Base-by-base conservation (phyloP, 2,888 invertebrate genomes). In the Adineta ricciae region DNA sequence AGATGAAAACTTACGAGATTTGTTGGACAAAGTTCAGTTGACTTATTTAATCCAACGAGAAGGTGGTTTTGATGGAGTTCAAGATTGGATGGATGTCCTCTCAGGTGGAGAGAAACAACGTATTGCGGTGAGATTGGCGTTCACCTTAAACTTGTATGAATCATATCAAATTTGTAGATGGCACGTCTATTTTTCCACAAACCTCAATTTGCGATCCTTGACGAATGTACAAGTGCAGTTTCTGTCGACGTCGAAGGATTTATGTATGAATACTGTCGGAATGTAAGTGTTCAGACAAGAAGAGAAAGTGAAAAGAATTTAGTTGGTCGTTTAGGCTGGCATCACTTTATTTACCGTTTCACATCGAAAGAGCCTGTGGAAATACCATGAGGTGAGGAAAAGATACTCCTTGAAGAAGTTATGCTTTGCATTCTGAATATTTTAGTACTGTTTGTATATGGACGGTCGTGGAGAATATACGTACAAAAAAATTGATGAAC, bases 91-190 rank as follows among this genome's bases (percentile, higher is more conserved):
- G 93, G 99, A 99, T 90, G 96, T 98, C 0, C 92, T 99, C 9
- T 96, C 96, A 54, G 99, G 99, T 0, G 99, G 98, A 24, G 98
- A 99, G 92, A 99, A 99, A 89, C 99, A 99, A 91, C 92, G 98
- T 89, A 94, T 99, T 88, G 98, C 98, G 84, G 94, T 95, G 89
- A 92, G 92, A 89, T 38, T 46, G 84, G 21, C 38, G 16, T 83
- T 38, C n/a, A n/a, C n/a, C n/a, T n/a, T n/a, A n/a, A n/a, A n/a
- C n/a, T n/a, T n/a, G n/a, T n/a, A n/a, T n/a, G n/a, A n/a, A n/a
- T n/a, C n/a, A n/a, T n/a, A n/a, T n/a, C n/a, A n/a, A n/a, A n/a
- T n/a, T n/a, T n/a, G 5, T 46, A 94, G 92, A 98, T 98, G 97
- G 96, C 97, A 24, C 93, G 97, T 27, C 92, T 98, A 87, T 97